Percentiles rank a stretch among this genome's conserved stretches.
phyloP scores from a whole-genome alignment of 1,140 invertebrate species.

The Drosophila triauraria region DNA sequence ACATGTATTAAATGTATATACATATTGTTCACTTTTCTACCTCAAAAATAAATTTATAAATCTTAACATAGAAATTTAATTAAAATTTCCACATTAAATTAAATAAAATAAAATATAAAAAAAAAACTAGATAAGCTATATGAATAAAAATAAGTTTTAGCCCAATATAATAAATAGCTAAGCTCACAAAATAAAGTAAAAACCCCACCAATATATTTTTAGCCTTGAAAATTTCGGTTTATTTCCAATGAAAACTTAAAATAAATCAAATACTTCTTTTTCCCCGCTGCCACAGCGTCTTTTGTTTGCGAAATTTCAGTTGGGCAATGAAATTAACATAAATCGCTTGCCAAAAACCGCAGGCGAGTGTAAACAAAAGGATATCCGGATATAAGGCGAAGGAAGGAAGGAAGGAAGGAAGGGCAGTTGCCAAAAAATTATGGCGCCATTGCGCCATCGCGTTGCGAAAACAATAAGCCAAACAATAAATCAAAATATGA shows the following conservation, averaged over 20 bases:
- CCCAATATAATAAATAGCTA: too few relatives aligned
- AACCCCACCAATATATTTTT: background rate
- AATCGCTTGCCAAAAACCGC: conserved; percentile 31
- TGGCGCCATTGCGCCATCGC: conserved; percentile 30
- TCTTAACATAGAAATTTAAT: too few relatives aligned
- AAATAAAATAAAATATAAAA: too few relatives aligned
- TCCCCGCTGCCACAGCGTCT: background rate
- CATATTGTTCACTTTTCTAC: too few relatives aligned
- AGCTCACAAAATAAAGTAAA: too few relatives aligned
- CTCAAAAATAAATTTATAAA: too few relatives aligned
- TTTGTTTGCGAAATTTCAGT: conserved; percentile 31
- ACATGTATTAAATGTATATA: too few relatives aligned
- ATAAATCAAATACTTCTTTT: conserved; percentile 4
- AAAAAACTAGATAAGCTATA: too few relatives aligned
- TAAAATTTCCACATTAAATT: too few relatives aligned
- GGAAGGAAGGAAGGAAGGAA: background rate
- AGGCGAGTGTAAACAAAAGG: conserved; percentile 37
- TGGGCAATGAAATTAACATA: conserved; percentile 39
- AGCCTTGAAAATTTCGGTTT: background rate
- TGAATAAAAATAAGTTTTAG: too few relatives aligned
- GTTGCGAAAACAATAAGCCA: conserved; percentile 73
- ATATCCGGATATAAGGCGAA: conserved; percentile 12
- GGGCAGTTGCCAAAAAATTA: conserved; percentile 34
- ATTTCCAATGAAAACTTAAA: background rate
- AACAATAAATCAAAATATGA: conserved; percentile 83